phyloP scores from a whole-genome alignment of 2,888 invertebrate species.

The Scrobipalpa atriplicella region DNA sequence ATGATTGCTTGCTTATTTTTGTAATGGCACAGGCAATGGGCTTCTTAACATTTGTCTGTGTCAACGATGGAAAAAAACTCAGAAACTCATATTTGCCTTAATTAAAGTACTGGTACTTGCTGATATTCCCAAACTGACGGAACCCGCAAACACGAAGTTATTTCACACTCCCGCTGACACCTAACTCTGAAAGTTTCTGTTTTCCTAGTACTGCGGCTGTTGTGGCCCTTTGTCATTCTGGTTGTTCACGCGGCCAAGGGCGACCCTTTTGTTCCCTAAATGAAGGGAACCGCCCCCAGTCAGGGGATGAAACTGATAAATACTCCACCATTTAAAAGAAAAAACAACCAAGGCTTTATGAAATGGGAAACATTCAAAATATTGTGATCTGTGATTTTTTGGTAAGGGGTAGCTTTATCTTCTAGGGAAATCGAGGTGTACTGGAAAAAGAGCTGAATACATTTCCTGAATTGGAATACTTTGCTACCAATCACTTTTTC shows the following conservation, averaged over 20 bases:
- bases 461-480: too few relatives aligned
- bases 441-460: too few relatives aligned
- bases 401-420: not conserved
- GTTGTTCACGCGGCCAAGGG: conserved; percentile 34
- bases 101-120: too few relatives aligned
- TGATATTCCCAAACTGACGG: too few relatives aligned
- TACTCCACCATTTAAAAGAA: conserved; percentile 34
- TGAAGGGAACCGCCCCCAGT: conserved; percentile 46
- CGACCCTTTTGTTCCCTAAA: conserved; percentile 53
- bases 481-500: too few relatives aligned
- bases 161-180: not conserved
- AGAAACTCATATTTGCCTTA: too few relatives aligned
- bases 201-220: conserved; percentile 37
- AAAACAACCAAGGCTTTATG: not conserved
- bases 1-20: too few relatives aligned
- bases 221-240: conserved; percentile 46
- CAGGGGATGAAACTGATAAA: conserved; percentile 41
- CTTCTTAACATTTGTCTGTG: too few relatives aligned
- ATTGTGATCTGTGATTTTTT: not conserved
- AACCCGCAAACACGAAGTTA: not conserved
- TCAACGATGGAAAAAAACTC: too few relatives aligned
- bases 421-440: not conserved
- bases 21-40: too few relatives aligned
- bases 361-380: not conserved
- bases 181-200: conserved; percentile 29